phyloP scores from a whole-genome alignment of 2,113 vertebrate genomes.

The Solea solea region DNA sequence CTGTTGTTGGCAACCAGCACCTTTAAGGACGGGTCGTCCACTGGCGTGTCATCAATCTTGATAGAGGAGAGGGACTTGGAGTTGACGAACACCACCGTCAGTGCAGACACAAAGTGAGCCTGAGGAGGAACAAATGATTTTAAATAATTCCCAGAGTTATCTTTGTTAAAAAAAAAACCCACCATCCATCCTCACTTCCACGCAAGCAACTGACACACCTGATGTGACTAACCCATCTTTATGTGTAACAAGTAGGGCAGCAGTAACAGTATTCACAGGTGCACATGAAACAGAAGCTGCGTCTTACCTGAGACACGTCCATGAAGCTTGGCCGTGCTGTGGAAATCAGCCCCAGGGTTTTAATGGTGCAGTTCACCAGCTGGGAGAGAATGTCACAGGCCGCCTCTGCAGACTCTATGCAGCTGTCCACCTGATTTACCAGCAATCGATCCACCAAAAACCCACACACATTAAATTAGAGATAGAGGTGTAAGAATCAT shows the following conservation, averaged over 20 bases:
- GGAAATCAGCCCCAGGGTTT: conserved; percentile 90
- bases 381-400: conserved; percentile 92
- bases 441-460: conserved; percentile 26
- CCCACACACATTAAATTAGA: conserved; percentile 11
- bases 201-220: neutral
- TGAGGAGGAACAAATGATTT: conserved; percentile 28
- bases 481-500: conserved; percentile 27
- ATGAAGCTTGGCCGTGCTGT: conserved; percentile 92
- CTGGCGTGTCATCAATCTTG: conserved; percentile 94
- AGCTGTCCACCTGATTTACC: conserved; percentile 87
- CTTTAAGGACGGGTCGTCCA: conserved; percentile 94
- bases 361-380: conserved; percentile 91
- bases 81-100: conserved; percentile 96
- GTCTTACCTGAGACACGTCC: conserved; percentile 88
- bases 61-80: conserved; percentile 95
- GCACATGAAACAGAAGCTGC: neutral
- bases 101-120: conserved; percentile 87
- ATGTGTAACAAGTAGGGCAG: neutral
- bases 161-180: no score
- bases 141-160: neutral
- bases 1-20: conserved; percentile 96
- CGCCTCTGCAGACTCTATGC: conserved; percentile 90
- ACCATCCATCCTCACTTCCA: neutral
- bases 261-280: neutral
- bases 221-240: neutral